phyloP scores from a whole-genome alignment of 2,888 invertebrate genomes.

The Drosophila multiciliata region DNA sequence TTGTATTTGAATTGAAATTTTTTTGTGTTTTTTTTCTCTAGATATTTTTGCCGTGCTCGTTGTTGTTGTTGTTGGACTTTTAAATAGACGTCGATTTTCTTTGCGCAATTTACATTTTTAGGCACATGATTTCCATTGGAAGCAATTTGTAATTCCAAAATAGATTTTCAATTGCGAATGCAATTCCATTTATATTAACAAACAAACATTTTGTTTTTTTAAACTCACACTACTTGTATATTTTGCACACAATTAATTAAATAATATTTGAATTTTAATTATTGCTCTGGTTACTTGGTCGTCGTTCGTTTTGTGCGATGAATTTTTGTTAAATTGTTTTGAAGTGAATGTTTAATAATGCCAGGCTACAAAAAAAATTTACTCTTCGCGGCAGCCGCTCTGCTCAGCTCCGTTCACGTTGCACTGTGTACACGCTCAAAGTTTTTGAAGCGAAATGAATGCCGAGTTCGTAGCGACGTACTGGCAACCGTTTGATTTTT shows the following conservation, averaged over 20 bases:
- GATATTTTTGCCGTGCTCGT: slow-evolving; percentile 67
- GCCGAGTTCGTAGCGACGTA: slow-evolving; percentile 58
- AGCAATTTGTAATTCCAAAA: slow-evolving; percentile 74
- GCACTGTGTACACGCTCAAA: slow-evolving; percentile 70
- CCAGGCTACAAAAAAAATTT: slow-evolving; percentile 58
- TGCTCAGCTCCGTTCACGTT: slow-evolving; percentile 68
- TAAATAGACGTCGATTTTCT: slow-evolving; percentile 79
- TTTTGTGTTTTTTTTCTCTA: slow-evolving; percentile 54
- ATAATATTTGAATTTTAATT: slow-evolving; percentile 34
- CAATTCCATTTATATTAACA: slow-evolving; percentile 48
- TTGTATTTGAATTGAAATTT: slow-evolving; percentile 76
- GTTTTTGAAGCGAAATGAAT: slow-evolving; percentile 82
- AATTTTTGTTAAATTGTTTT: slow-evolving; percentile 56
- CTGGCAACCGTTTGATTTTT: slow-evolving; percentile 58
- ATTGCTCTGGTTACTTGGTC: slow-evolving; percentile 41
- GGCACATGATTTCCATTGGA: slow-evolving; percentile 80
- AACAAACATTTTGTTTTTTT: slow-evolving; percentile 33
- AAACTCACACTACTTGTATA: slow-evolving; percentile 27
- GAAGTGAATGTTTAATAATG: slow-evolving; percentile 52
- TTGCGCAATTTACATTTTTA: slow-evolving; percentile 82
- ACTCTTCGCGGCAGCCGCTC: slow-evolving; percentile 65
- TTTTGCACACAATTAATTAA: slow-evolving; percentile 34
- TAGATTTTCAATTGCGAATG: slow-evolving; percentile 65
- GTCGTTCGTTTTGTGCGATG: slow-evolving; percentile 50
- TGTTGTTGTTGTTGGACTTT: slow-evolving; percentile 65